These are phyloP conservation scores for Drusus annulatus DNA, from an alignment of 1,140 invertebrate genomes.

Conservation along the genomic window DNA sequence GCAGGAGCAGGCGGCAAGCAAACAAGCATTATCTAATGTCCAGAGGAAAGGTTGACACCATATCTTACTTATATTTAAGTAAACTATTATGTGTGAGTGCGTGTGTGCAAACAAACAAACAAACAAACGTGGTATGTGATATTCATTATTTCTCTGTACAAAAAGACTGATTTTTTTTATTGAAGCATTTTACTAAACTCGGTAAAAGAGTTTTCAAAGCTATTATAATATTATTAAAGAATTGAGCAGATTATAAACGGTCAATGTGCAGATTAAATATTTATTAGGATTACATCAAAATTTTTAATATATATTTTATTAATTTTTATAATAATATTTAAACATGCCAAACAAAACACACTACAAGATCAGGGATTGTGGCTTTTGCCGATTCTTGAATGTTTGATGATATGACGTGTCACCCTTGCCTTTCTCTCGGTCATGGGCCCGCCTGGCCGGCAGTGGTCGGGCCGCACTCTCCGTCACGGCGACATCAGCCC, in stretches of 20 bases:
- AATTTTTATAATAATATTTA: constrained; percentile 56
- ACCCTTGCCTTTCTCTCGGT: constrained; percentile 57
- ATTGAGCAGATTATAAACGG: constrained; percentile 56
- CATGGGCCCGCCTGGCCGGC: constrained; percentile 33
- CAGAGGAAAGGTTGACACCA: constrained; percentile 73
- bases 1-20: constrained; percentile 71
- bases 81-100: constrained; percentile 68
- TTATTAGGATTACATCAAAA: constrained; percentile 59
- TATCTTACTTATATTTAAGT: constrained; percentile 73
- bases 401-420: constrained; percentile 59
- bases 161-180: constrained; percentile 73
- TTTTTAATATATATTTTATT: constrained; percentile 57
- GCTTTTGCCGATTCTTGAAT: constrained; percentile 57
- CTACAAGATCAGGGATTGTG: constrained; percentile 57
- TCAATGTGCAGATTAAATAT: constrained; percentile 56
- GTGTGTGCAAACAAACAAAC: constrained; percentile 51
- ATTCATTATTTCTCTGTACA: constrained; percentile 69
- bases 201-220: constrained; percentile 56
- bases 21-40: constrained; percentile 70
- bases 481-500: no score
- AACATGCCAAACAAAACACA: constrained; percentile 59
- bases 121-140: constrained; percentile 65
- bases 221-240: constrained; percentile 53
- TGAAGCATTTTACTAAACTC: constrained; percentile 62
- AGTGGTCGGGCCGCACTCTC: background rate